Evolutionary conservation across 2,797 vertebrate genomes (phyloP).

Genomic region (Meda fulgida): DNA sequence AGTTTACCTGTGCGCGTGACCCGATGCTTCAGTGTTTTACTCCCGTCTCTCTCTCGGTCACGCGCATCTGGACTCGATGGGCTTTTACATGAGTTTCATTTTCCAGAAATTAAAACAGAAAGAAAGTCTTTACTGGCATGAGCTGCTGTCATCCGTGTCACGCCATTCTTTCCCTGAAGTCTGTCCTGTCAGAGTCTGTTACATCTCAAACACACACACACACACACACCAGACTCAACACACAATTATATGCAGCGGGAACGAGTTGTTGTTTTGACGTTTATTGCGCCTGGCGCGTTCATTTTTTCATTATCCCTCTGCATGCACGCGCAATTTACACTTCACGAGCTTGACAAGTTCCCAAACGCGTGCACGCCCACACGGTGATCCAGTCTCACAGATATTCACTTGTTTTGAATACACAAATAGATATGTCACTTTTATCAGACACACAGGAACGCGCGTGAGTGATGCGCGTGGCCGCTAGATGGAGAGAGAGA

Average conservation of each 20-base stretch:
- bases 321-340: background rate
- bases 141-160: slow-evolving; percentile 14
- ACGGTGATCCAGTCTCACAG: background rate
- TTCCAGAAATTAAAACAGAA: background rate
- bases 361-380: background rate
- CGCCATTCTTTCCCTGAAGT: background rate
- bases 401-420: too few relatives aligned
- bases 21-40: too few relatives aligned
- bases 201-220: background rate
- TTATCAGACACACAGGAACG: background rate
- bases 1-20: too few relatives aligned
- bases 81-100: background rate
- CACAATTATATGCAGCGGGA: background rate
- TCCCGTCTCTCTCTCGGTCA: background rate
- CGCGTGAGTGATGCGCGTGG: slow-evolving; percentile 27
- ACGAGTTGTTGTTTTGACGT: background rate
- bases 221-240: background rate
- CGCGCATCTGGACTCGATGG: background rate
- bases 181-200: background rate
- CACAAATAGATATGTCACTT: background rate
- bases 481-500: slow-evolving; percentile 36
- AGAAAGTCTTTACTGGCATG: background rate
- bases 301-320: background rate
- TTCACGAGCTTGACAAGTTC: background rate
- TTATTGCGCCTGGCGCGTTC: background rate